A percentile compares a stretch with the other conserved stretches of the same genome.
phyloP scores from a whole-genome alignment of 2,797 vertebrate genomes.

The Peromyscus aztecus region DNA sequence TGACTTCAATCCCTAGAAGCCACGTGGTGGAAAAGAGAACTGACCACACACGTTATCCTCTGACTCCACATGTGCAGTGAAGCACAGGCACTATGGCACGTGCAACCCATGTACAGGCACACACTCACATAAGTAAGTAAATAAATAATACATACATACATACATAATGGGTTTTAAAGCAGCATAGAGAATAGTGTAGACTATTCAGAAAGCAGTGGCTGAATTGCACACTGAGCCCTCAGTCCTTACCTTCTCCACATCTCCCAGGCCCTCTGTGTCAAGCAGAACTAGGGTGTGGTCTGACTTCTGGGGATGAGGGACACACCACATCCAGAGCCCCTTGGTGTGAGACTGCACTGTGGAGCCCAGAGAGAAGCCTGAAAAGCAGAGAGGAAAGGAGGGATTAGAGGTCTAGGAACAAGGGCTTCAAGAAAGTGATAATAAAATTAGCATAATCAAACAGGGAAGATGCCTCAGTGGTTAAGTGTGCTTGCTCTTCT shows the following conservation, averaged over 20 bases:
- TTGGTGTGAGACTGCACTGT: constrained; percentile 82
- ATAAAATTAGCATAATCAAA: background rate
- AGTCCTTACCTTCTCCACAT: constrained; percentile 85
- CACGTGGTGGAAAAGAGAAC: background rate
- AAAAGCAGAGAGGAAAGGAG: background rate
- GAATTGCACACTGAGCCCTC: background rate
- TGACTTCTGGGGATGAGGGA: background rate
- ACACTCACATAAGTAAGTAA: too few relatives aligned
- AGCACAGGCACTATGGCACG: too few relatives aligned
- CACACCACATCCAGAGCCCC: too few relatives aligned
- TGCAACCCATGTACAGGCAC: too few relatives aligned
- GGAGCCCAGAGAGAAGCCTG: constrained; percentile 86
- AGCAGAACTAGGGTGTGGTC: constrained; percentile 83
- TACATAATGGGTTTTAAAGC: background rate
- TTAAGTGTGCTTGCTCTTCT: background rate
- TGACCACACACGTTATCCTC: background rate
- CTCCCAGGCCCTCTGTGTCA: constrained; percentile 88
- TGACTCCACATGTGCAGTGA: too few relatives aligned
- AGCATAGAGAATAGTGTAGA: background rate
- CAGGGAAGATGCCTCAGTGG: accelerated
- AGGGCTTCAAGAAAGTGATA: background rate
- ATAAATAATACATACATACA: too few relatives aligned
- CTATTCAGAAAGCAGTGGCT: background rate
- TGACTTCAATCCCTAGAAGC: background rate
- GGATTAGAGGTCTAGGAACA: background rate